phyloP scores from a whole-genome alignment of 1,140 invertebrate species.

The Drosophila arizonae region DNA sequence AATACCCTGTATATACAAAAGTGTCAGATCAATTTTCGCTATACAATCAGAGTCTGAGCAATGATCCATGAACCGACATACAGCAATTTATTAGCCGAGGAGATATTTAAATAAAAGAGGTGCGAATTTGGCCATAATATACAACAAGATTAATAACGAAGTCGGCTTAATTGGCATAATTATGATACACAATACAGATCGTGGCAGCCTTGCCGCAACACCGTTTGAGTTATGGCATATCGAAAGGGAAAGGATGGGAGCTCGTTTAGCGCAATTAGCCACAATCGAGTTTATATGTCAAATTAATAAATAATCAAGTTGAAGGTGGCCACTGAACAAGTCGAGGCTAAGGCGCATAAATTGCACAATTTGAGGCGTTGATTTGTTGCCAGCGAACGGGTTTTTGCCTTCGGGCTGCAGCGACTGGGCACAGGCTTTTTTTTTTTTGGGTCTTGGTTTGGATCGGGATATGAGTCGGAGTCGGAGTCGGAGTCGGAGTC shows the following conservation, averaged over 20 bases:
- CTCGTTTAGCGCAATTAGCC: slow-evolving; percentile 81
- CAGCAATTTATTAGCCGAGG: not conserved
- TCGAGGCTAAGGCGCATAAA: slow-evolving; percentile 67
- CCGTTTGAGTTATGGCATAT: slow-evolving; percentile 36
- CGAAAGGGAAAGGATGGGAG: slow-evolving; percentile 44
- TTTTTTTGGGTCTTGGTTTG: not conserved
- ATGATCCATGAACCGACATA: not conserved
- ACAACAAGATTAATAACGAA: slow-evolving; percentile 16
- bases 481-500: not conserved
- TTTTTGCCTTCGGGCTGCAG: slow-evolving; percentile 16
- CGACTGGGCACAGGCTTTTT: not conserved
- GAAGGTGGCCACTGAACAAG: slow-evolving; percentile 55
- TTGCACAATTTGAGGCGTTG: slow-evolving; percentile 73
- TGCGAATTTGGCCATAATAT: slow-evolving; percentile 8
- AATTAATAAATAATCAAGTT: slow-evolving; percentile 78
- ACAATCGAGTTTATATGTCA: slow-evolving; percentile 80
- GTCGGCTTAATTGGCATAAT: slow-evolving; percentile 45
- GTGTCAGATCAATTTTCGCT: too few relatives aligned
- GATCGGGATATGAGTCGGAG: not conserved
- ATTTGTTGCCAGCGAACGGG: slow-evolving; percentile 60
- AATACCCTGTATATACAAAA: too few relatives aligned
- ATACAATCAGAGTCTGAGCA: too few relatives aligned
- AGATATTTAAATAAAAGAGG: not conserved
- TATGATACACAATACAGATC: slow-evolving; percentile 26
- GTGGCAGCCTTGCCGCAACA: slow-evolving; percentile 46